A percentile compares a stretch with the other conserved stretches of the same genome.
phyloP scores from a whole-genome alignment of 2,888 invertebrate species.

The Boloria selene region DNA sequence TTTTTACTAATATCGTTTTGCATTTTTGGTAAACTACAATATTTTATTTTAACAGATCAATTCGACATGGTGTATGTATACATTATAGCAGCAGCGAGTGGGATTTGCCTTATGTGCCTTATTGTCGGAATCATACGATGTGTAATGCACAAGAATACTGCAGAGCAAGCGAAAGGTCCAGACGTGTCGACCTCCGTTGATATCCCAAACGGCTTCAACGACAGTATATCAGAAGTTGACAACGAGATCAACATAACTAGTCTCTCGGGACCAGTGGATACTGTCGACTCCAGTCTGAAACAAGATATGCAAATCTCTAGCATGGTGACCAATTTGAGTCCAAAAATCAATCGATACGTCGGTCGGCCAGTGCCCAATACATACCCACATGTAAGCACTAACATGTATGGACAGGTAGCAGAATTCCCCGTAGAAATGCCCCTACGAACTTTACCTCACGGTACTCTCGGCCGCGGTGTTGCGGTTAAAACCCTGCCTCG shows the following conservation, averaged over 20 bases:
- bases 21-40: not conserved
- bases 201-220: slow-evolving; percentile 91
- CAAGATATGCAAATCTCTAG: slow-evolving; percentile 76
- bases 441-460: slow-evolving; percentile 74
- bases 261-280: slow-evolving; percentile 84
- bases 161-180: slow-evolving; percentile 86
- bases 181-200: slow-evolving; percentile 88
- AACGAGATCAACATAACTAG: slow-evolving; percentile 89
- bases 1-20: slow-evolving; percentile 1
- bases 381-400: slow-evolving; percentile 76
- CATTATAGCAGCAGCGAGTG: slow-evolving; percentile 89
- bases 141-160: slow-evolving; percentile 85
- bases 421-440: slow-evolving; percentile 81
- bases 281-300: slow-evolving; percentile 70
- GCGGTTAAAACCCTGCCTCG: slow-evolving; percentile 74
- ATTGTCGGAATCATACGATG: slow-evolving; percentile 87
- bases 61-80: slow-evolving; percentile 92
- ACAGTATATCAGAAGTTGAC: slow-evolving; percentile 93
- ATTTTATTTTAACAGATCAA: slow-evolving; percentile 81
- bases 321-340: slow-evolving; percentile 62
- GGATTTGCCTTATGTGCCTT: slow-evolving; percentile 87
- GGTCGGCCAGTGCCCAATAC: slow-evolving; percentile 77
- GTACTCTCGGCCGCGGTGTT: slow-evolving; percentile 72
- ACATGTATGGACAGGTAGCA: slow-evolving; percentile 79
- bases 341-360: slow-evolving; percentile 77